Evolutionary conservation across 53 echinoderm and acorn worm species (phyloP), one percentile per base, ranked within the genome.

Genomic region (Antedon mediterranea): DNA sequence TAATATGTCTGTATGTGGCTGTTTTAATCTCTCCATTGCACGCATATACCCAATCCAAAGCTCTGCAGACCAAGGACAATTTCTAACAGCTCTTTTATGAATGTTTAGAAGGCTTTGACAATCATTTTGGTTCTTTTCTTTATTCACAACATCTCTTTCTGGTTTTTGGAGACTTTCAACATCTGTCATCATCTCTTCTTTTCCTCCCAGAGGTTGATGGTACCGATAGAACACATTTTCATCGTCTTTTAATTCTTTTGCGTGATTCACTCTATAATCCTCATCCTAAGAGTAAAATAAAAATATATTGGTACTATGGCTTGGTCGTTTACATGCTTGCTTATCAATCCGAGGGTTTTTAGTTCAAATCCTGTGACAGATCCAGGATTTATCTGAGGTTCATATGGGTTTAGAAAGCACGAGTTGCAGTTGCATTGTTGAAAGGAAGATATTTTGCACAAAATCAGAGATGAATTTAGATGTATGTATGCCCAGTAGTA

Each of bases 1-100:
- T 74, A 81, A 83, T 28, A 91, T 73, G 5, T 70, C 75, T 23
- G 70, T 72, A 81, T 87, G 85, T 28, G 87, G 83, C 71, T 89
- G 79, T 42, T 84, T 79, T 28, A 87, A 77, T 77, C 83, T 89
- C 81, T 90, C 97, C 57, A 84, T 75, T 0, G 88, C 86, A 44
- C 74, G 71, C 42, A 97, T 77, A 71, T 83, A 92, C 3, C 87
- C 90, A 31, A 81, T 71, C 97, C 97, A 97, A 2, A 92, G 79
- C 26, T 33, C 27, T 26, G 79, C 75, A 28, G 85, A 87, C 92
- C 97, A 97, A 2, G 97, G 90, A 43, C 97, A 97, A 73, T 97
- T 92, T 75, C 89, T 76, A 33, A 92, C 92, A 13, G 92, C 88
- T 84, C 97, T 85, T 31, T 83, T 82, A 86, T 90, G 92, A 34